Evolutionary conservation across 2,888 invertebrate genomes (phyloP).

Genomic region (Emmelina monodactyla): DNA sequence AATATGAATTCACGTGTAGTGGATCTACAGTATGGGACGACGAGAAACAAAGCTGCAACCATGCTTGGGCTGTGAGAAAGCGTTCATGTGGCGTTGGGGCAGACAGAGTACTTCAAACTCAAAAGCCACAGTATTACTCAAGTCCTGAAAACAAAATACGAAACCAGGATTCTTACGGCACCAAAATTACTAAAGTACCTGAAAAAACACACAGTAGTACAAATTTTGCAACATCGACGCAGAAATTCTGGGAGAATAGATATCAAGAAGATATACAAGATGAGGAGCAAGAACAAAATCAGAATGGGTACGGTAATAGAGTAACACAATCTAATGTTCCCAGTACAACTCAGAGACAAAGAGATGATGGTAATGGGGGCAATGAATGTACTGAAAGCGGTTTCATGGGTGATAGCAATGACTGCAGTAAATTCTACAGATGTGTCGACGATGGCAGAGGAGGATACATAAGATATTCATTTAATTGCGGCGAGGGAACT

Average conservation of each 20-base stretch:
- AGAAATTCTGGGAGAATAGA: background rate
- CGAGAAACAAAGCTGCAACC: conserved; percentile 73
- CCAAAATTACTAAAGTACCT: conserved; percentile 17
- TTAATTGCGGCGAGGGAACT: conserved; percentile 67
- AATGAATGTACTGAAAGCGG: conserved; percentile 43
- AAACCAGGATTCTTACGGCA: background rate
- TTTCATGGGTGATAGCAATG: conserved; percentile 61
- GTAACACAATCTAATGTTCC: too few species aligned
- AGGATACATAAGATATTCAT: conserved; percentile 58
- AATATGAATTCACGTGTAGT: conserved; percentile 78
- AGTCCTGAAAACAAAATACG: background rate
- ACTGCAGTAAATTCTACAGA: conserved; percentile 75
- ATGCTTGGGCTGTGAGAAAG: conserved; percentile 68
- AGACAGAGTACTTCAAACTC: too few species aligned
- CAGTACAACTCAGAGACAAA: background rate
- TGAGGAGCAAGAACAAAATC: too few species aligned
- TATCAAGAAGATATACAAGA: background rate
- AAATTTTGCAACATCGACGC: background rate
- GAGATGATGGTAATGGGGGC: background rate
- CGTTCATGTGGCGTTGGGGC: conserved; percentile 40
- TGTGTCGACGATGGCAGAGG: conserved; percentile 65
- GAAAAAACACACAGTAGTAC: conserved; percentile 6
- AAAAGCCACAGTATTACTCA: background rate
- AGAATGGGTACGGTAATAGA: too few species aligned
- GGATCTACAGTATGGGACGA: conserved; percentile 83